A percentile compares a stretch with the other conserved stretches of the same genome.
These are phyloP conservation scores for Pyrocoelia pectoralis DNA, from an alignment of 2,888 invertebrate genomes.

Conservation along the genomic window DNA sequence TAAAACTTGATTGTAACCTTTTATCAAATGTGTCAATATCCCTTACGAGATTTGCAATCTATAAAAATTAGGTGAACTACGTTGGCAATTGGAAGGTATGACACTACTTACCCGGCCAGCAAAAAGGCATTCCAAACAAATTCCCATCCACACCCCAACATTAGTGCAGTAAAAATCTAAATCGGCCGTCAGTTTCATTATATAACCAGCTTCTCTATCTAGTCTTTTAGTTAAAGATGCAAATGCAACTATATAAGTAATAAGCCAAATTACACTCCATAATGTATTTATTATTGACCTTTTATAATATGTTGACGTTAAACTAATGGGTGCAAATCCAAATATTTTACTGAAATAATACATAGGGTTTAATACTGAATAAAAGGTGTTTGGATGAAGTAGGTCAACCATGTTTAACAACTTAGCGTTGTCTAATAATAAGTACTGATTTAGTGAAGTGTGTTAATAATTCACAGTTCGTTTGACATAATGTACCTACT, in stretches of 20 bases:
- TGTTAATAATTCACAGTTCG: background rate
- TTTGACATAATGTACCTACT: background rate
- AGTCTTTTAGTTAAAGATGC: background rate
- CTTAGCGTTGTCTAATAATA: background rate
- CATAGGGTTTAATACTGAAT: conserved; percentile 2
- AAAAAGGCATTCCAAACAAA: conserved; percentile 12
- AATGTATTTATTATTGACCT: background rate
- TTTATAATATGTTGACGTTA: conserved; percentile 2
- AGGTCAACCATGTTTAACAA: background rate
- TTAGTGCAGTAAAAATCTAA: conserved; percentile 12
- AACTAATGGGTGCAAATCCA: conserved; percentile 4
- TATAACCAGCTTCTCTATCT: conserved; percentile 6
- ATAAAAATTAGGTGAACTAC: background rate
- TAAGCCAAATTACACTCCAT: background rate
- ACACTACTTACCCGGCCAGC: background rate
- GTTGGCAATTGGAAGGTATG: background rate
- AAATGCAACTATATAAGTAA: background rate
- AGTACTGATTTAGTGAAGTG: background rate
- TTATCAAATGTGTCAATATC: background rate
- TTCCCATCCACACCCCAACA: conserved; percentile 13
- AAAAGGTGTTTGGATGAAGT: background rate
- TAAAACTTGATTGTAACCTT: background rate
- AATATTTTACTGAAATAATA: conserved; percentile 11
- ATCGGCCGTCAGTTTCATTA: conserved; percentile 5
- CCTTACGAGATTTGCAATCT: background rate